phyloP scores from a whole-genome alignment of 2,888 invertebrate species.

The Pogonocherus hispidulus region DNA sequence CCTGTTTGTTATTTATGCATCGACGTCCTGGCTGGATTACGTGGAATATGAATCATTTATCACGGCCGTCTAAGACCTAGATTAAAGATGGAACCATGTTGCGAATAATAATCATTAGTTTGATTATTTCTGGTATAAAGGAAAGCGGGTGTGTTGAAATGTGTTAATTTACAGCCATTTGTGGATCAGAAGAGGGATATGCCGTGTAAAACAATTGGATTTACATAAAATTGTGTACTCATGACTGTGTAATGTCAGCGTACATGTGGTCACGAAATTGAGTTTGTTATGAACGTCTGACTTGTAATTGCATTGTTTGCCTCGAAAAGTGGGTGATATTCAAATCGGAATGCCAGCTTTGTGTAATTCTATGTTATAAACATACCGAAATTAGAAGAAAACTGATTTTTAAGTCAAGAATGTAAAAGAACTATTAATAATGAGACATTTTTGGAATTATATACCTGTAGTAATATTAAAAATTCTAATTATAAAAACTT shows the following conservation, averaged over 20 bases:
- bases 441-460: too few relatives aligned
- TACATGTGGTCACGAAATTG: too few relatives aligned
- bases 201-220: slow-evolving; percentile 16
- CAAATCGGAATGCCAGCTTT: too few relatives aligned
- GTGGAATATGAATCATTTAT: slow-evolving; percentile 44
- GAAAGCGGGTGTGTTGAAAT: slow-evolving; percentile 22
- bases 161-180: slow-evolving; percentile 33
- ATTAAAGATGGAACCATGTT: slow-evolving; percentile 38
- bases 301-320: too few relatives aligned
- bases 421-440: too few relatives aligned
- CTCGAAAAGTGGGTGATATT: too few relatives aligned
- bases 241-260: slow-evolving; percentile 1
- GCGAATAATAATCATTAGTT: slow-evolving; percentile 42
- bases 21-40: slow-evolving; percentile 30
- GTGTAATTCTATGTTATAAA: too few relatives aligned
- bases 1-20: slow-evolving; percentile 42
- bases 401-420: too few relatives aligned
- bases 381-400: too few relatives aligned
- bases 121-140: slow-evolving; percentile 36
- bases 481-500: too few relatives aligned
- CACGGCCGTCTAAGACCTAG: slow-evolving; percentile 37
- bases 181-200: slow-evolving; percentile 7
- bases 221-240: background rate
- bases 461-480: too few relatives aligned
- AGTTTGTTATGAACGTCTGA: too few relatives aligned